phyloP scores from a whole-genome alignment of 2,888 invertebrate species.

The Caenorhabditis sp. region DNA sequence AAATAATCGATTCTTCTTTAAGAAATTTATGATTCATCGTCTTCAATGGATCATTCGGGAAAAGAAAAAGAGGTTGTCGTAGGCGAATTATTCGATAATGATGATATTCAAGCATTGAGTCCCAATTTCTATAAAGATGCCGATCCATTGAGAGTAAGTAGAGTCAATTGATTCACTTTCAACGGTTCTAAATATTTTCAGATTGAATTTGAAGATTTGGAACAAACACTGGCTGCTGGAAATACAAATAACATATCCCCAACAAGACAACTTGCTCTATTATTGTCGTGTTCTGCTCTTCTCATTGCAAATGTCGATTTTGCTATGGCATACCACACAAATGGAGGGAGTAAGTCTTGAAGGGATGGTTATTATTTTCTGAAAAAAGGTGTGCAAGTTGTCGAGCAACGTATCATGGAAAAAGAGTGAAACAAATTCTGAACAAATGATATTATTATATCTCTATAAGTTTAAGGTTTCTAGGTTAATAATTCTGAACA shows the following conservation, averaged over 20 bases:
- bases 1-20: too few species aligned
- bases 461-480: too few species aligned
- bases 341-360: not conserved
- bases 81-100: not conserved
- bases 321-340: not conserved
- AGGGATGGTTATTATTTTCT: too few species aligned
- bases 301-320: not conserved
- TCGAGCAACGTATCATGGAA: too few species aligned
- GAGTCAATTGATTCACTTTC: too few species aligned
- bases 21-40: not conserved
- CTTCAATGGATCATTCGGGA: not conserved
- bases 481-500: too few species aligned
- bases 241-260: not conserved
- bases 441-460: too few species aligned
- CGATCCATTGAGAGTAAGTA: not conserved
- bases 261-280: not conserved
- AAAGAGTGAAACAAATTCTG: too few species aligned
- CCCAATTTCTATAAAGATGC: not conserved
- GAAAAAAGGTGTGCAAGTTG: too few species aligned
- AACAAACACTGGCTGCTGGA: not conserved
- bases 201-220: not conserved
- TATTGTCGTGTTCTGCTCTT: not conserved
- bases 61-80: not conserved
- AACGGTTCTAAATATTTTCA: too few species aligned
- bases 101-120: not conserved